Evolutionary conservation across 2,113 vertebrate genomes (phyloP).

Genomic region (Oreochromis niloticus): DNA sequence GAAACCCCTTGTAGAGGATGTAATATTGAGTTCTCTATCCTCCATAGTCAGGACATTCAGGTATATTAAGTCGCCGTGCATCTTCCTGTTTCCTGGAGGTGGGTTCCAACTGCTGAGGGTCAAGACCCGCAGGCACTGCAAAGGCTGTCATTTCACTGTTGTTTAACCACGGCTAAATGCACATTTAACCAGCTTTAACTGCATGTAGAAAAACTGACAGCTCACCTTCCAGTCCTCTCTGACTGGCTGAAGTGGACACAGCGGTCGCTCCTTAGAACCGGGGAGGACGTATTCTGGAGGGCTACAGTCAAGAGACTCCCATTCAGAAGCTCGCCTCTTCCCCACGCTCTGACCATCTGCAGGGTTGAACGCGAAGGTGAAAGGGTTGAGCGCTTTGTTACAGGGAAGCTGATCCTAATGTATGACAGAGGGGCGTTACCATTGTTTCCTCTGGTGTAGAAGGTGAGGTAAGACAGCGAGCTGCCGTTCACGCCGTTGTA

Average conservation of each 20-base stretch:
- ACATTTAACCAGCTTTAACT: neutral
- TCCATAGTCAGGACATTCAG: slow-evolving; percentile 85
- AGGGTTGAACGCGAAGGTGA: neutral
- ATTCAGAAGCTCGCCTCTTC: slow-evolving; percentile 74
- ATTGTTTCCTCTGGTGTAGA: slow-evolving; percentile 81
- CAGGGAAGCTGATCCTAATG: neutral
- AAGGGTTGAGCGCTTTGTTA: neutral
- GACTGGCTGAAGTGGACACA: slow-evolving; percentile 84
- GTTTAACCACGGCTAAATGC: neutral
- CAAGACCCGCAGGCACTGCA: slow-evolving; percentile 89
- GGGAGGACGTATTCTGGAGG: slow-evolving; percentile 89
- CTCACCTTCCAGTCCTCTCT: slow-evolving; percentile 86
- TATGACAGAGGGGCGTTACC: slow-evolving; percentile 1
- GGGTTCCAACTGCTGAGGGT: slow-evolving; percentile 96
- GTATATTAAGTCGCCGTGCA: slow-evolving; percentile 95
- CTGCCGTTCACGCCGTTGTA: slow-evolving; percentile 91
- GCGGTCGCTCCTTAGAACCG: slow-evolving; percentile 81
- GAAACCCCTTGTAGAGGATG: slow-evolving; percentile 85
- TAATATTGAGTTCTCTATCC: slow-evolving; percentile 87
- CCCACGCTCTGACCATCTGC: slow-evolving; percentile 78
- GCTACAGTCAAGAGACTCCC: slow-evolving; percentile 76
- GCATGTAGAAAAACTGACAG: neutral
- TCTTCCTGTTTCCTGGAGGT: slow-evolving; percentile 92
- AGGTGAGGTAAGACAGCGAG: slow-evolving; percentile 87
- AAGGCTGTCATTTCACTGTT: slow-evolving; percentile 68